Evolutionary conservation across 2,888 invertebrate genomes (phyloP).

Genomic region (Hypomecis atomaria): DNA sequence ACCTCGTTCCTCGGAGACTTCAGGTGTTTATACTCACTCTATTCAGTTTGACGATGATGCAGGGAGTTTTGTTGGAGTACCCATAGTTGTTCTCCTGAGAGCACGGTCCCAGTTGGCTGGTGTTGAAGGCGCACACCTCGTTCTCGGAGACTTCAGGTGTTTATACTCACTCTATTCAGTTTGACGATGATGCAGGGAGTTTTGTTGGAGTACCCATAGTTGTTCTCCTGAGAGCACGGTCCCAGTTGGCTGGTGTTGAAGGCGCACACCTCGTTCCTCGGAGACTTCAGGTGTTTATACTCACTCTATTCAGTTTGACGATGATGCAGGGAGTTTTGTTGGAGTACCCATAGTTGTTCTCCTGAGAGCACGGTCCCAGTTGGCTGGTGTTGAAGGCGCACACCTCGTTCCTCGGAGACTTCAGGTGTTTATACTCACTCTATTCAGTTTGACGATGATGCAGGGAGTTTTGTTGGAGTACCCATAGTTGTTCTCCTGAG

Average conservation of each 20-base stretch:
- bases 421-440: conserved; percentile 48
- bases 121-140: conserved; percentile 91
- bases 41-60: conserved; percentile 97
- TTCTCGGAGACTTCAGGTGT: too few species aligned
- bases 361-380: conserved; percentile 90
- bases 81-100: conserved; percentile 92
- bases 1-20: neutral
- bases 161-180: too few species aligned
- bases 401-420: conserved; percentile 73
- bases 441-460: conserved; percentile 96
- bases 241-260: too few species aligned
- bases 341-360: conserved; percentile 93
- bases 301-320: conserved; percentile 93
- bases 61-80: conserved; percentile 94
- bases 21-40: conserved; percentile 63
- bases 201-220: too few species aligned
- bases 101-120: conserved; percentile 90
- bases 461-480: conserved; percentile 95
- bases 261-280: too few species aligned
- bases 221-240: too few species aligned
- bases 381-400: conserved; percentile 92
- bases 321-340: conserved; percentile 96
- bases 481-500: conserved; percentile 91
- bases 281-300: conserved; percentile 3
- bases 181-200: too few species aligned